Evolutionary conservation across 2,797 vertebrate genomes (phyloP).

Genomic region (Cuculus canorus): DNA sequence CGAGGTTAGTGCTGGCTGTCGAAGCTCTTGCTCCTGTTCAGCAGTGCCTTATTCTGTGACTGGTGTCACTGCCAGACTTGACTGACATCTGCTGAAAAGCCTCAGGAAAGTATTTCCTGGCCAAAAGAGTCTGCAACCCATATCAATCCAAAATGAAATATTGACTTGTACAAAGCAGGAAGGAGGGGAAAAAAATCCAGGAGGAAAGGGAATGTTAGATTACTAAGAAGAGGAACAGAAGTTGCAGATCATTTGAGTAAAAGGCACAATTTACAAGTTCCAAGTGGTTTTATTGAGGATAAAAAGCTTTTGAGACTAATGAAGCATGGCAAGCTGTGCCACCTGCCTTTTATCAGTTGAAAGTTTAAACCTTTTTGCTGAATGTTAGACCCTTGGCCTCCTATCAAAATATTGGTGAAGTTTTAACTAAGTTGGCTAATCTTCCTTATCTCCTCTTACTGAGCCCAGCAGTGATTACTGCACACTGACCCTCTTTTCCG

Average conservation of each 20-base stretch:
- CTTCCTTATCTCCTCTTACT: slow-evolving; percentile 34
- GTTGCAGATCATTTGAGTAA: not conserved
- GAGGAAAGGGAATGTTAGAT: not conserved
- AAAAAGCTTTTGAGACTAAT: not conserved
- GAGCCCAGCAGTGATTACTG: not conserved
- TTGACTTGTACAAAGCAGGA: not conserved
- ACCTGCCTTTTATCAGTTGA: slow-evolving; percentile 49
- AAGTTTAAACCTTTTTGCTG: slow-evolving; percentile 12
- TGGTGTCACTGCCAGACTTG: not conserved
- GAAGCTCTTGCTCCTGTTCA: not conserved
- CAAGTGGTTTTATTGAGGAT: not conserved
- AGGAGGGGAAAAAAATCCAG: not conserved
- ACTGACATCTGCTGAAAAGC: not conserved
- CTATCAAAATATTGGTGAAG: slow-evolving; percentile 21
- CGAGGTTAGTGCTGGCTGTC: not conserved
- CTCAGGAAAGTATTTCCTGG: not conserved
- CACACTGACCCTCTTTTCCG: not conserved
- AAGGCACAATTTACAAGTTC: not conserved
- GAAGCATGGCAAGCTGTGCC: not conserved
- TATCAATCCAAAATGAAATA: not conserved
- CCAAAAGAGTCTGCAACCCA: not conserved
- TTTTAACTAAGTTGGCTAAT: slow-evolving; percentile 51
- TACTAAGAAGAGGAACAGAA: not conserved
- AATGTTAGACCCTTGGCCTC: slow-evolving; percentile 48
- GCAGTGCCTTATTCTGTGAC: not conserved